phyloP scores from a whole-genome alignment of 2,888 invertebrate genomes.

The Pyrgus malvae region DNA sequence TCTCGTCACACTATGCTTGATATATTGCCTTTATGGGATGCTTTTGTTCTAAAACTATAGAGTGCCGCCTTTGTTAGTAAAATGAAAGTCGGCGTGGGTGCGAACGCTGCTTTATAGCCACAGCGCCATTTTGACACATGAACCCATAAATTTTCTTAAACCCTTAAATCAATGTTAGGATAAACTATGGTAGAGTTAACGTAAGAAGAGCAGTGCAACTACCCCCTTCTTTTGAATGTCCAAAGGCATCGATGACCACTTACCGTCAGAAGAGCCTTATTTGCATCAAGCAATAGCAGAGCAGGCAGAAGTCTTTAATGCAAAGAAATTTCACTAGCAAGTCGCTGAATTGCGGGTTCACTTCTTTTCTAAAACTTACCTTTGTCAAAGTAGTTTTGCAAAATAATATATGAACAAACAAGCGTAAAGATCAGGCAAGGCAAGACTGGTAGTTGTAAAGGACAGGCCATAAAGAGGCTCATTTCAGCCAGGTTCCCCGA shows the following conservation, averaged over 20 bases:
- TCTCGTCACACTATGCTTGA: slow-evolving; percentile 14
- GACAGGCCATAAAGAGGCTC: slow-evolving; percentile 15
- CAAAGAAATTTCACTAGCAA: too few species aligned
- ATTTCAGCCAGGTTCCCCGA: slow-evolving; percentile 20
- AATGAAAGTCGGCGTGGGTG: neutral
- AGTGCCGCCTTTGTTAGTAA: slow-evolving; percentile 6
- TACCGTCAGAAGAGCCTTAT: too few species aligned
- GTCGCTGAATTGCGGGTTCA: too few species aligned
- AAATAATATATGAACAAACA: slow-evolving; percentile 1
- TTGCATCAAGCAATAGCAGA: too few species aligned
- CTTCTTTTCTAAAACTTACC: too few species aligned
- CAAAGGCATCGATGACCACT: too few species aligned
- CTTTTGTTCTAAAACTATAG: slow-evolving; percentile 20
- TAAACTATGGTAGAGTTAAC: too few species aligned
- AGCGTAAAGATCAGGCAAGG: neutral
- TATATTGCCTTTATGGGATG: slow-evolving; percentile 21
- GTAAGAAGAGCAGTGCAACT: too few species aligned
- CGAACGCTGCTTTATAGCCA: neutral
- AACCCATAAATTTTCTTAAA: neutral
- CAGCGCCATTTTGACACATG: neutral
- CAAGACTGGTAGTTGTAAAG: slow-evolving; percentile 10
- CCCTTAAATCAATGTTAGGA: neutral
- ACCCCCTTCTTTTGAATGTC: too few species aligned
- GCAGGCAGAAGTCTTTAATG: too few species aligned
- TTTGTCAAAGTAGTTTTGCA: too few species aligned